Percentiles rank a stretch among this genome's conserved stretches.
These are phyloP conservation scores for Acrocephalus kingi DNA, from an alignment of 2,113 vertebrate species.

Conservation along the genomic window DNA sequence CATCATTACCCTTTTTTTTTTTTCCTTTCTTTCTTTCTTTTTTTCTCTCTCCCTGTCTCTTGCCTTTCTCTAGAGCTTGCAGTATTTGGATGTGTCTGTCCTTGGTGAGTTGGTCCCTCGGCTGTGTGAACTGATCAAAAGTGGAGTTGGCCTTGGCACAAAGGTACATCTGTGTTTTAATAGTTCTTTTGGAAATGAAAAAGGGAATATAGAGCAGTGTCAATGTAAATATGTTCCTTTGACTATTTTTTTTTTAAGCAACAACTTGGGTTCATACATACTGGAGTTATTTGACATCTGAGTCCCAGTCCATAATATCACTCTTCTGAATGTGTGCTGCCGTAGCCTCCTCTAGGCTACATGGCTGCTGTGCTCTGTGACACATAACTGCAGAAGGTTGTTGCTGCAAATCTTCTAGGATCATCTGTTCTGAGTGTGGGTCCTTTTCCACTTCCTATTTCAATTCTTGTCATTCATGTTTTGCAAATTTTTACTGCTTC, in stretches of 20 bases:
- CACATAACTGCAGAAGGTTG: background rate
- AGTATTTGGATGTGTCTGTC: slow-evolving; percentile 91
- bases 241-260: background rate
- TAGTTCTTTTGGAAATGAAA: background rate
- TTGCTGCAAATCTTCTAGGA: background rate
- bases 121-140: slow-evolving; percentile 93
- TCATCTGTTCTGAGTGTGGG: background rate
- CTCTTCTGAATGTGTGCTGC: background rate
- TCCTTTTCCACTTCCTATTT: background rate
- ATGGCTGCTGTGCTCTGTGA: background rate
- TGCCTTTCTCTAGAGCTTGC: slow-evolving; percentile 84
- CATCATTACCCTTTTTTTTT: background rate
- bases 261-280: background rate
- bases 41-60: background rate
- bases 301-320: background rate
- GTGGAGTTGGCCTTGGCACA: slow-evolving; percentile 93
- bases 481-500: background rate
- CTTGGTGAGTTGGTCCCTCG: slow-evolving; percentile 90
- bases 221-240: background rate
- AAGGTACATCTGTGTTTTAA: slow-evolving; percentile 80
- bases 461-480: background rate
- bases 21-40: background rate
- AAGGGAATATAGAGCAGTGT: background rate
- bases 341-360: background rate
- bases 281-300: background rate